Evolutionary conservation across 2,113 vertebrate genomes (phyloP).

Genomic region (Zosterops hypoxanthus): DNA sequence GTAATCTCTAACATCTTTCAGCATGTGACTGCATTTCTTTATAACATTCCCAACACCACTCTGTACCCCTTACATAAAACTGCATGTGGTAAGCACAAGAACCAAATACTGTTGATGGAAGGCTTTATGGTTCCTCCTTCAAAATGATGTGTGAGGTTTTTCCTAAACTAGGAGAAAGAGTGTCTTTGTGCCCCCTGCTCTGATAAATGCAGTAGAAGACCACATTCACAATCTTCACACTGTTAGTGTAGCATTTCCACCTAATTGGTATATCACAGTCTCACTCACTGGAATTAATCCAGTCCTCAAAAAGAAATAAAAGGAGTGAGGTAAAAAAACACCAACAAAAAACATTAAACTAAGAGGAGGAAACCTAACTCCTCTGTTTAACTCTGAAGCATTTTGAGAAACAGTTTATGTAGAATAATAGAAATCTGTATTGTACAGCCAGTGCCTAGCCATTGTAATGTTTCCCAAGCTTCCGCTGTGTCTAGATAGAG

Average conservation of each 20-base stretch:
- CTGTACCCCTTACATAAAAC: not conserved
- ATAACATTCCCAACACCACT: not conserved
- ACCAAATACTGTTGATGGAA: not conserved
- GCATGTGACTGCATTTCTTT: not conserved
- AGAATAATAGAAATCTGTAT: constrained; percentile 69
- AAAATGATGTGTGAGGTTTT: not conserved
- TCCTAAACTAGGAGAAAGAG: not conserved
- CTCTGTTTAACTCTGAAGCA: constrained; percentile 63
- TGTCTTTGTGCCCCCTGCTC: not conserved
- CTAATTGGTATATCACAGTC: constrained; percentile 15
- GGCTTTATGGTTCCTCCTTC: not conserved
- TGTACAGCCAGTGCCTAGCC: constrained; percentile 58
- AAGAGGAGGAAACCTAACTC: constrained; percentile 52
- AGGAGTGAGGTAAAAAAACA: not conserved
- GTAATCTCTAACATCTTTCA: not conserved
- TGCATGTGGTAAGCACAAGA: not conserved
- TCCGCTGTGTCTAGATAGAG: constrained; percentile 72
- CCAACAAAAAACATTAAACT: constrained; percentile 55
- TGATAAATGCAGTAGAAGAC: constrained; percentile 7
- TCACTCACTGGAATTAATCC: constrained; percentile 34
- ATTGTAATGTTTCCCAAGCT: constrained; percentile 73
- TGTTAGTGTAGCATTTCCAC: not conserved
- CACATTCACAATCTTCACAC: not conserved
- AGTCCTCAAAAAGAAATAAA: constrained; percentile 34
- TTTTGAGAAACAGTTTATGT: constrained; percentile 64